These are phyloP conservation scores for Hylaeus anthracinus DNA, from an alignment of 1,140 invertebrate species.

Conservation along the genomic window DNA sequence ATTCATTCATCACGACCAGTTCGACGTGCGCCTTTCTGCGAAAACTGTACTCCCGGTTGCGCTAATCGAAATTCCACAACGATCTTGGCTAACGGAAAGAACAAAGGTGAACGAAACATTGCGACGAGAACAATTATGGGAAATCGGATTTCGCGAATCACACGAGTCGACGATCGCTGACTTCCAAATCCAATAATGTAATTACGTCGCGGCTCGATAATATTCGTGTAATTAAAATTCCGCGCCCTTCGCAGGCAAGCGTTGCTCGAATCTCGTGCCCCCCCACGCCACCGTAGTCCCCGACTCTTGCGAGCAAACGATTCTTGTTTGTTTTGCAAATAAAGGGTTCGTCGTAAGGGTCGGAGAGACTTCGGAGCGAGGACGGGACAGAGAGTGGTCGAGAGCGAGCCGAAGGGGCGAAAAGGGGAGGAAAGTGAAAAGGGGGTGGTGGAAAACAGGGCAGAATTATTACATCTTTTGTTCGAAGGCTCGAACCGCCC, in stretches of 20 bases:
- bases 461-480: constrained; percentile 81
- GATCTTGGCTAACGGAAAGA: not conserved
- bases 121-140: not conserved
- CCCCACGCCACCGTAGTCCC: constrained; percentile 46
- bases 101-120: not conserved
- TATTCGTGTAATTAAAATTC: constrained; percentile 80
- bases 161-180: constrained; percentile 11
- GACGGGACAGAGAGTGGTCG: constrained; percentile 9
- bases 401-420: constrained; percentile 42
- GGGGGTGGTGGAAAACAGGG: constrained; percentile 64
- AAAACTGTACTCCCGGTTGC: not conserved
- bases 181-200: constrained; percentile 68
- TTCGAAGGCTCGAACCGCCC: constrained; percentile 77
- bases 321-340: constrained; percentile 80
- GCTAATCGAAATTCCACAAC: not conserved
- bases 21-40: constrained; percentile 10
- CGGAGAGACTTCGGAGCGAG: constrained; percentile 50
- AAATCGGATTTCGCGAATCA: not conserved
- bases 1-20: constrained; percentile 57
- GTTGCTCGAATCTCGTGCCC: constrained; percentile 41
- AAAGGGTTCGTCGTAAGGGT: constrained; percentile 73
- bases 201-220: constrained; percentile 73
- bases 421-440: constrained; percentile 60
- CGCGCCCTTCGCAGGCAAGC: constrained; percentile 47
- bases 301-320: constrained; percentile 74